Evolutionary conservation across 2,888 invertebrate genomes (phyloP).

Genomic region (Prosopocoilus inquinatus): DNA sequence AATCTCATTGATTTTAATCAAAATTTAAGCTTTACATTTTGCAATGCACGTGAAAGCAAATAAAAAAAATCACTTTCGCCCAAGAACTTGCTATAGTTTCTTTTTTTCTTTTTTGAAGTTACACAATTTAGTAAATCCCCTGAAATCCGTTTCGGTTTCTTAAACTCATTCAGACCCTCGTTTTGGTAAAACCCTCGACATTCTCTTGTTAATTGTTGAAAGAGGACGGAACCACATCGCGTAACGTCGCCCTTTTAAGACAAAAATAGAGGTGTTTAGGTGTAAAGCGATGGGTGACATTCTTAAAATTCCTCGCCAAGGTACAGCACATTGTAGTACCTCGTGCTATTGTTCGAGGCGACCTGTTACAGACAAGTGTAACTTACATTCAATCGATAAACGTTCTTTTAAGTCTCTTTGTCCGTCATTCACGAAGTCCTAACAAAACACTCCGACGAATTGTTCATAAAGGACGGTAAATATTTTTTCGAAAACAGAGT

Average conservation of each 20-base stretch:
- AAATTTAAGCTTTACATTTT: too few species aligned
- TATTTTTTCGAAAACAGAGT: conserved; percentile 18
- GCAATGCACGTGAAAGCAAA: too few species aligned
- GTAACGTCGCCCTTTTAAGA: too few species aligned
- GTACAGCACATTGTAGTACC: conserved; percentile 28
- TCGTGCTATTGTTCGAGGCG: conserved; percentile 29
- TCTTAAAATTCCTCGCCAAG: conserved; percentile 34
- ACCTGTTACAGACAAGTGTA: conserved; percentile 30
- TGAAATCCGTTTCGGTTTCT: conserved; percentile 25
- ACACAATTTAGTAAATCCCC: conserved; percentile 7
- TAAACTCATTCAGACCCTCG: conserved; percentile 20
- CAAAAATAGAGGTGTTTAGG: conserved; percentile 28
- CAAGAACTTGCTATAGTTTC: too few species aligned
- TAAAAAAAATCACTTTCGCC: too few species aligned
- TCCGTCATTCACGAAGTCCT: conserved; percentile 12
- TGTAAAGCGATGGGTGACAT: conserved; percentile 34
- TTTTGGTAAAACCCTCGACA: too few species aligned
- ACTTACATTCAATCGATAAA: conserved; percentile 27
- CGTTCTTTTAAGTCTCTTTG: conserved; percentile 14
- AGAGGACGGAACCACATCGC: conserved; percentile 9
- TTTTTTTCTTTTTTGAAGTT: background rate
- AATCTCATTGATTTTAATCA: too few species aligned
- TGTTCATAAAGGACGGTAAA: conserved; percentile 14
- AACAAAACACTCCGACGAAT: conserved; percentile 20
- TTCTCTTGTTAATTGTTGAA: conserved; percentile 6